Conservation (phyloP, 1,140 invertebrate genomes). For the Dysdera silvatica region DNA sequence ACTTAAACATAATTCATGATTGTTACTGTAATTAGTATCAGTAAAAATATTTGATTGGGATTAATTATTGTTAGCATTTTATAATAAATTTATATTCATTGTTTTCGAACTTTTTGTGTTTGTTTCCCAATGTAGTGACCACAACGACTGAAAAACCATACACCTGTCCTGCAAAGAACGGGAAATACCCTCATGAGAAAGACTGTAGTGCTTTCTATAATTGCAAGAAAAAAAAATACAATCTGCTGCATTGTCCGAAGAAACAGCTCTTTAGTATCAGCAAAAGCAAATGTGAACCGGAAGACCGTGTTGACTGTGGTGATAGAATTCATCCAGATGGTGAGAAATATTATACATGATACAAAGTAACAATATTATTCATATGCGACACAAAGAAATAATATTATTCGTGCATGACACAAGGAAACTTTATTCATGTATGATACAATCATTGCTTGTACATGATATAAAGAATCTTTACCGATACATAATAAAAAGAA, state of each 20-base stretch:
- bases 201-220: slow-evolving; percentile 13
- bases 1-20: not conserved
- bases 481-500: no score
- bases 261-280: slow-evolving; percentile 8
- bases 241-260: not conserved
- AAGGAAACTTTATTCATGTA: no score
- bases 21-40: not conserved
- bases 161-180: slow-evolving; percentile 12
- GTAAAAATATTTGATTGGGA: not conserved
- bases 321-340: slow-evolving; percentile 12
- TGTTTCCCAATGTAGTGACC: slow-evolving; percentile 4
- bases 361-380: no score
- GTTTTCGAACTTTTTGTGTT: not conserved
- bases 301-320: slow-evolving; percentile 74
- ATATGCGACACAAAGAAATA: no score
- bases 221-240: slow-evolving; percentile 9
- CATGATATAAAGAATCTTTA: no score
- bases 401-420: no score
- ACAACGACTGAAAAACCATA: slow-evolving; percentile 12
- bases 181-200: slow-evolving; percentile 10
- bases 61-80: no score
- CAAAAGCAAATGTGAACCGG: slow-evolving; percentile 62
- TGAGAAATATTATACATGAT: no score
- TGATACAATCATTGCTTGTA: no score
- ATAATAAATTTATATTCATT: no score